Evolutionary conservation across 2,113 vertebrate genomes (phyloP).

Genomic region (Micromys minutus): DNA sequence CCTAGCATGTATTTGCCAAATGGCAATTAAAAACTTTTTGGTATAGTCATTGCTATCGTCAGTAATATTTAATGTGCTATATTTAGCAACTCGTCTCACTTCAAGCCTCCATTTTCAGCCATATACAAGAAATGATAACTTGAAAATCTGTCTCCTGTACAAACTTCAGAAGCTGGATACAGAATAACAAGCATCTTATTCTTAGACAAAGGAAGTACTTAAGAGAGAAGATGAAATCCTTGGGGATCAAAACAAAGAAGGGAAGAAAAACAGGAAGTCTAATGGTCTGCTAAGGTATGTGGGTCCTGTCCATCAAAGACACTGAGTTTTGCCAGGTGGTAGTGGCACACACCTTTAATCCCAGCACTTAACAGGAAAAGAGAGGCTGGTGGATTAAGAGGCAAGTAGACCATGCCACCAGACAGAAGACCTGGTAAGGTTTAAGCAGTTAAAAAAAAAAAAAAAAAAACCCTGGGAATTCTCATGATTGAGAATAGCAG

Average conservation of each 20-base stretch:
- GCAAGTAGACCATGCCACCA: too few relatives aligned
- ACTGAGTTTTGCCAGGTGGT: conserved; percentile 27
- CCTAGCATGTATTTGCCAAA: conserved; percentile 16
- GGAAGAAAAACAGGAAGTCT: neutral
- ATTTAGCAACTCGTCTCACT: conserved; percentile 40
- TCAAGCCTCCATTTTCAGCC: conserved; percentile 8
- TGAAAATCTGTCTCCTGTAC: conserved; percentile 20
- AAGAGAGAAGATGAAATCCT: conserved; percentile 29
- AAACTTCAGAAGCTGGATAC: conserved; percentile 28
- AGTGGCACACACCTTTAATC: neutral
- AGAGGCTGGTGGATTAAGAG: too few relatives aligned
- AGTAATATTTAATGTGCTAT: conserved; percentile 47
- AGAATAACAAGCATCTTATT: conserved; percentile 14
- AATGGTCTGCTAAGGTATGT: neutral
- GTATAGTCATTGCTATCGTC: neutral
- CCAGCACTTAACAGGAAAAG: neutral
- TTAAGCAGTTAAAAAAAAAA: too few relatives aligned
- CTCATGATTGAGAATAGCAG: too few relatives aligned
- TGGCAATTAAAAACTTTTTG: conserved; percentile 46
- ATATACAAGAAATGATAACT: conserved; percentile 26
- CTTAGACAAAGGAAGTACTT: conserved; percentile 37
- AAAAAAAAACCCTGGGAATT: too few relatives aligned
- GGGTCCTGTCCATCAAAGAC: neutral
- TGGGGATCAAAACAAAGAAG: conserved; percentile 33
- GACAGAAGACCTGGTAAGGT: too few relatives aligned